Base-by-base conservation (phyloP, 2,888 invertebrate species). In the Macropis europaea region DNA sequence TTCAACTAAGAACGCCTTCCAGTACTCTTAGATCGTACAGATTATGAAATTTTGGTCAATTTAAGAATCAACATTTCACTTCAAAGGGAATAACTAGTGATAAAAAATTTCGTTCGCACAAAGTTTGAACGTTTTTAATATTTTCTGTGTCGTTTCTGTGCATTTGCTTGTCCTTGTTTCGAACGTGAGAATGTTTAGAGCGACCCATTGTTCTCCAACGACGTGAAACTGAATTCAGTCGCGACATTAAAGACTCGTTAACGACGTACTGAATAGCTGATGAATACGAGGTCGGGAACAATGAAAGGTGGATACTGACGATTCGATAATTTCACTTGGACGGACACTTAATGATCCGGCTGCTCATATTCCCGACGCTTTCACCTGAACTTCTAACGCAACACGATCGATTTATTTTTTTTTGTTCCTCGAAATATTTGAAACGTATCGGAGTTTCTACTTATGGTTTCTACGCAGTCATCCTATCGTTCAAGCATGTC, bases 291-390 rank as follows among this genome's bases (percentile, higher is more conserved):
- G 6, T 17, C 26, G 15, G 5, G 28, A 62, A 53, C 36, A 38
- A 45, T 28, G 2, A 26, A 13, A 43, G 17, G 19, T 9, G 26
- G 19, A 26, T 1, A 30, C n/a, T 4, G 28, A 6, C 24, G 17
- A 40, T 9, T 9, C 6, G 64, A 64, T 36, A 48, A 50, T 43
- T 66, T 60, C 50, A 66, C 43, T n/a, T 13, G 34, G 13, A 22
- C 22, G 17, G 24, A 13, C 24, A 22, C 11, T 45, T 43, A 62
- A 38, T 22, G 9, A 30, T 45, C 22, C 17, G 11, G 17, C 42
- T 13, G 38, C 48, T 22, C 9, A 2, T 42, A 63, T 13, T 17
- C 15, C 24, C 19, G 13, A 22, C 43, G 30, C 62, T 67, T 67
- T 62, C 67, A 67, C 62, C 40, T 26, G 13, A 9, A 19, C 38